These are phyloP conservation scores for Sebastes itinus DNA, from an alignment of 2,797 vertebrate species.

Conservation along the genomic window DNA sequence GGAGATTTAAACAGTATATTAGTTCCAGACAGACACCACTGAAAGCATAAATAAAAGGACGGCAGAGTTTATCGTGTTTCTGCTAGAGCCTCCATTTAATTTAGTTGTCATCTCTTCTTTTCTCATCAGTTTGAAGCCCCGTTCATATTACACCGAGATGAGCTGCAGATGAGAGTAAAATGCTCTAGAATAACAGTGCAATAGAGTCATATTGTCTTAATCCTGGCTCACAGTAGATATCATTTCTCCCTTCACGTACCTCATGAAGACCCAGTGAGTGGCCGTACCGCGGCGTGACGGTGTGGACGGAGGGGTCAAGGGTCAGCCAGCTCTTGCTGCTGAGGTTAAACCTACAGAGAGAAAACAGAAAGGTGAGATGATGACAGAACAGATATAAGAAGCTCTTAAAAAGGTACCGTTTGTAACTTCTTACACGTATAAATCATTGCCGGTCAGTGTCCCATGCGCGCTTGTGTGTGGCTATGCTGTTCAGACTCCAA, in stretches of 20 bases:
- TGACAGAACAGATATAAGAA: background rate
- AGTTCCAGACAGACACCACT: slow-evolving; percentile 19
- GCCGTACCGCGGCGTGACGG: slow-evolving; percentile 90
- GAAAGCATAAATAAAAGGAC: background rate
- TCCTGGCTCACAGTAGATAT: background rate
- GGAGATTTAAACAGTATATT: slow-evolving; percentile 29
- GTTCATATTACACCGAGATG: background rate
- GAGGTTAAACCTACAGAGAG: slow-evolving; percentile 86
- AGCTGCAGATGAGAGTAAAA: background rate
- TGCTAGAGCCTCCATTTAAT: background rate
- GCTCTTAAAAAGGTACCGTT: background rate
- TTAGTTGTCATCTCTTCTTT: background rate
- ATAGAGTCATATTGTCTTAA: background rate
- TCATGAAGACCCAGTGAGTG: slow-evolving; percentile 90
- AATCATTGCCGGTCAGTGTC: no score
- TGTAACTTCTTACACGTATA: no score
- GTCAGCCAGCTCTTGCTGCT: slow-evolving; percentile 87
- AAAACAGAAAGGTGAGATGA: background rate
- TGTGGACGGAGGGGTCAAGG: slow-evolving; percentile 87
- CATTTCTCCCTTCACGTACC: slow-evolving; percentile 69
- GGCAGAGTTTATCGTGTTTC: background rate
- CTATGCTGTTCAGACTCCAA: no score
- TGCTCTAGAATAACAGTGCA: accelerated
- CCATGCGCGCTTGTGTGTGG: accelerated
- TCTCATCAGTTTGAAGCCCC: background rate